Percentiles rank a stretch among this genome's conserved stretches.
These are phyloP conservation scores for Dasysyrphus tricinctus DNA, from an alignment of 2,888 invertebrate species.

Conservation along the genomic window DNA sequence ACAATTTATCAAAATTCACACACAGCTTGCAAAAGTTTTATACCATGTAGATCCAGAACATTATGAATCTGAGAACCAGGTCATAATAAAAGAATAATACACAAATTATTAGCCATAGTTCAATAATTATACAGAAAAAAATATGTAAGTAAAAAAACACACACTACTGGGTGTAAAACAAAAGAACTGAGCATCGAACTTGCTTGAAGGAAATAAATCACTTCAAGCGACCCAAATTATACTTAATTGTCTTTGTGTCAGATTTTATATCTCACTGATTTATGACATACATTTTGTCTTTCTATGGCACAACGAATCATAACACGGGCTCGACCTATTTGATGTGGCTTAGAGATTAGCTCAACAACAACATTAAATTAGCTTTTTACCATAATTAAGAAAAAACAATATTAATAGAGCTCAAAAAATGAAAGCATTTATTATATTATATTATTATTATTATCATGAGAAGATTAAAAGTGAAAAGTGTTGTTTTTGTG, in stretches of 20 bases:
- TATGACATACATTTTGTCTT: slow-evolving; percentile 31
- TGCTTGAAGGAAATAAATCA: slow-evolving; percentile 28
- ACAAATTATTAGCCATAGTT: slow-evolving; percentile 21
- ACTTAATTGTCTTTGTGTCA: slow-evolving; percentile 45
- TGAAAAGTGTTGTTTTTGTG: slow-evolving; percentile 51
- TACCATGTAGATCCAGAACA: background rate
- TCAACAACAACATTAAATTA: slow-evolving; percentile 9
- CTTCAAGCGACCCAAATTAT: slow-evolving; percentile 47
- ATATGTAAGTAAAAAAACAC: background rate
- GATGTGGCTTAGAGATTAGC: slow-evolving; percentile 13
- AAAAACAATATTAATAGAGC: slow-evolving; percentile 42
- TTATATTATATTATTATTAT: background rate
- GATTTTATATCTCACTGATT: slow-evolving; percentile 26
- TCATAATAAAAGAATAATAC: slow-evolving; percentile 46
- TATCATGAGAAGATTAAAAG: slow-evolving; percentile 53
- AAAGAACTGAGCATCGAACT: slow-evolving; percentile 60
- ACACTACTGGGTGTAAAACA: slow-evolving; percentile 29
- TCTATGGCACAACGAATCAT: slow-evolving; percentile 24
- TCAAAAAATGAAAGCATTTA: slow-evolving; percentile 25
- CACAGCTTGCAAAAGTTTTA: background rate
- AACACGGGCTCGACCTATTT: slow-evolving; percentile 45
- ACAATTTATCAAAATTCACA: background rate
- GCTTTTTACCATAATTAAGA: slow-evolving; percentile 36
- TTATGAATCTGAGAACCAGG: slow-evolving; percentile 22
- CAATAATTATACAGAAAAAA: slow-evolving; percentile 18